These are phyloP conservation scores for Cerceris ruficornis DNA, from an alignment of 2,888 invertebrate species.

Conservation along the genomic window DNA sequence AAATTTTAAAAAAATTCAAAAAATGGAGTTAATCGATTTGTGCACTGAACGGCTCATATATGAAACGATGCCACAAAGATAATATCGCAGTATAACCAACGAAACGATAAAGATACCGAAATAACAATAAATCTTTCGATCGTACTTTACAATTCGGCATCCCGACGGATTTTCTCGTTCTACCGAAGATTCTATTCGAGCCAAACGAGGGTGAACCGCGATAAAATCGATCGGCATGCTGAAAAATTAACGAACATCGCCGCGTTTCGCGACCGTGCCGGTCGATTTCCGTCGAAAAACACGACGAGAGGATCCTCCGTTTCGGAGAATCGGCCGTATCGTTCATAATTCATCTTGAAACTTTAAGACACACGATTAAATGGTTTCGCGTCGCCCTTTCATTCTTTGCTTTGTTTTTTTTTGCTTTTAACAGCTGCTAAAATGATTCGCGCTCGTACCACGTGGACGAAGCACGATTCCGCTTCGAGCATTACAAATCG, in stretches of 20 bases:
- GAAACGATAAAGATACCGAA: neutral
- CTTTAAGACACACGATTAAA: constrained; percentile 33
- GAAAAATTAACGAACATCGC: constrained; percentile 70
- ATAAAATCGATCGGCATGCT: constrained; percentile 66
- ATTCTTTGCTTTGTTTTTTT: neutral
- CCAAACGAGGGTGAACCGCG: constrained; percentile 61
- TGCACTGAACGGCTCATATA: too few species aligned
- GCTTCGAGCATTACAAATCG: neutral
- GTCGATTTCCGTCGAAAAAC: constrained; percentile 66
- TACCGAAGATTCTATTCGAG: constrained; percentile 46
- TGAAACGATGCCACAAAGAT: neutral
- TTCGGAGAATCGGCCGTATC: constrained; percentile 45
- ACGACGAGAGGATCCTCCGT: constrained; percentile 37
- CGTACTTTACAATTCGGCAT: neutral
- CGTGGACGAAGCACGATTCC: neutral
- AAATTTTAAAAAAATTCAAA: too few species aligned
- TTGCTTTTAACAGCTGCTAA: neutral
- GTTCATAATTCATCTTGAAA: constrained; percentile 49
- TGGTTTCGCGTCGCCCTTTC: neutral
- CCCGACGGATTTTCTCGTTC: constrained; percentile 41
- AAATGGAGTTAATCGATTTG: too few species aligned
- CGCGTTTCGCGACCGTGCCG: constrained; percentile 59
- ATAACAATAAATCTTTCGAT: neutral
- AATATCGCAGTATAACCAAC: neutral
- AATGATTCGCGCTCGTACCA: neutral